phyloP scores from a whole-genome alignment of 1,140 invertebrate species.

The Muscidifurax raptorellus region DNA sequence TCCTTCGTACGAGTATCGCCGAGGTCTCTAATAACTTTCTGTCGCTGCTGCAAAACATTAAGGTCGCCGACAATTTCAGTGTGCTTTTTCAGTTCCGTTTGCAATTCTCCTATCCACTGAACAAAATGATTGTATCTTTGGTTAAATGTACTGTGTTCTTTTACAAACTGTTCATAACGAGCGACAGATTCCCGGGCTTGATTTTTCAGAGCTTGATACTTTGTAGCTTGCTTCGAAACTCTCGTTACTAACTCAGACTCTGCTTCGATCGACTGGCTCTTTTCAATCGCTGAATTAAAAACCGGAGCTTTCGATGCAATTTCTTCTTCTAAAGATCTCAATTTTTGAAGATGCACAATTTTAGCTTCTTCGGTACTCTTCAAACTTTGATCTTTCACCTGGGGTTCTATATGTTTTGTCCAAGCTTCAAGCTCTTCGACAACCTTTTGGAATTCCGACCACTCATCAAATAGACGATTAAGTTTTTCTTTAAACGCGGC shows the following conservation, averaged over 20 bases:
- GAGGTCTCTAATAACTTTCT: constrained; percentile 88
- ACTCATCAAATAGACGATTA: constrained; percentile 83
- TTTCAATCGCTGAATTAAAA: constrained; percentile 83
- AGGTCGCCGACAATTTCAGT: constrained; percentile 93
- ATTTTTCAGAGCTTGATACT: constrained; percentile 91
- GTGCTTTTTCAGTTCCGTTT: constrained; percentile 84
- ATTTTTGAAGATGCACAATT: constrained; percentile 85
- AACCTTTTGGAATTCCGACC: constrained; percentile 87
- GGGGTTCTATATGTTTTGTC: constrained; percentile 89
- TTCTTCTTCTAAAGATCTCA: constrained; percentile 85
- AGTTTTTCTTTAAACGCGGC: constrained; percentile 81
- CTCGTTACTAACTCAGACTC: constrained; percentile 86
- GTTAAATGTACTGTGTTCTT: constrained; percentile 91
- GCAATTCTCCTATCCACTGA: constrained; percentile 83
- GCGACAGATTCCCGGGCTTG: constrained; percentile 86
- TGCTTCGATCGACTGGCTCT: constrained; percentile 83
- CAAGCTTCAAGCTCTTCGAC: constrained; percentile 87
- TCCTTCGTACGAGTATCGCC: constrained; percentile 88
- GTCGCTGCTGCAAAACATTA: constrained; percentile 87
- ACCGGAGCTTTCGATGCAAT: constrained; percentile 83
- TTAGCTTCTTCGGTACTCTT: constrained; percentile 91
- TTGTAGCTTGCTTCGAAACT: constrained; percentile 86
- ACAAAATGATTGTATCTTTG: constrained; percentile 85
- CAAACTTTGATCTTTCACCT: constrained; percentile 92
- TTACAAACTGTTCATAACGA: constrained; percentile 88